Evolutionary conservation across 2,113 vertebrate genomes (phyloP), one percentile per base, ranked within the genome.

Genomic region (Calyptomena viridis): DNA sequence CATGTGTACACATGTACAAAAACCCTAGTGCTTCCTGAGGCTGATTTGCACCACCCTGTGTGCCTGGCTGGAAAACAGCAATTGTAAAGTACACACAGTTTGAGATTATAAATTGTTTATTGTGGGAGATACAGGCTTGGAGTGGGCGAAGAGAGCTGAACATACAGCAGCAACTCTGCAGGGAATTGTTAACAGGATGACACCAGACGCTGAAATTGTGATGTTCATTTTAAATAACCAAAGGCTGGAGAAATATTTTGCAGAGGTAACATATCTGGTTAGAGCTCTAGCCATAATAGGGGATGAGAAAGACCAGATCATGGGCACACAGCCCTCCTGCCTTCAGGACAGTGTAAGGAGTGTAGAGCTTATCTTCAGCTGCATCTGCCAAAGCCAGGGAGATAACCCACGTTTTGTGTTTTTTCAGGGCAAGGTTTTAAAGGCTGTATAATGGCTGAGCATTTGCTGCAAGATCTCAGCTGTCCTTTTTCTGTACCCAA

Each of bases 361-460:
- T 12, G 4, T 6, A 52, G 33, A 80, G 10, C n/a, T 63, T 15
- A 25, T 58, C n/a, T 73, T 15, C 77, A 75, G 56, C 39, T 1
- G 0, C 8, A 1, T 13, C 53, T 47, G 63, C 30, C 0, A 0
- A 52, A 73, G 37, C 18, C 20, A 16, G 47, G 39, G 47, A 84
- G 14, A 68, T 19, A 13, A 58, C 31, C 17, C 37, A 46, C 18
- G 4, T 16, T 53, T 33, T 1, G 0, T 63, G 42, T 5, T 52
- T 71, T 72, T 47, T 31, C 47, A 74, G 37, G 12, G 16, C 33
- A 52, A 56, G 25, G 8, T 52, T 11, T 33, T 52, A 42, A 39
- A 50, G 6, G 37, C 1, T 80, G 18, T 77, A 0, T 21, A 56
- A 9, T 23, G n/a, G 19, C 23, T 3, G 1, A 52, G 53, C 31